Conservation (phyloP, 2,888 invertebrate species). For the Colostygia pectinataria region DNA sequence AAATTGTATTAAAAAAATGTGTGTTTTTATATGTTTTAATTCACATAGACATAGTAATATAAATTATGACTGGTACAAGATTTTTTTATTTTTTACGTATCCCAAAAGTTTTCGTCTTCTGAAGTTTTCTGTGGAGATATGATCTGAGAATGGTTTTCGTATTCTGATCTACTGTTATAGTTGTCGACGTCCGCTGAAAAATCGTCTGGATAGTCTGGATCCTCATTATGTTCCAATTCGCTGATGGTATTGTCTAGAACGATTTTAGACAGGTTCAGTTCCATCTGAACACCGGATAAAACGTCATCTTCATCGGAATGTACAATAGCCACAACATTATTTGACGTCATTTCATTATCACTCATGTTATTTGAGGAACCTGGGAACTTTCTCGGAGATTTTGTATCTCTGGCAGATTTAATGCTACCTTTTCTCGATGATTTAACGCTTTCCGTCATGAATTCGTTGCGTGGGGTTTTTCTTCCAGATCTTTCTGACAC, state of each 20-base stretch:
- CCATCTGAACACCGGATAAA: conserved; percentile 45
- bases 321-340: conserved; percentile 51
- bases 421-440: conserved; percentile 1
- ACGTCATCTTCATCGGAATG: conserved; percentile 40
- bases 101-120: conserved; percentile 69
- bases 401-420: not conserved
- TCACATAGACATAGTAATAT: conserved; percentile 51
- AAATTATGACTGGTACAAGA: conserved; percentile 57
- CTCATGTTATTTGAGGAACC: conserved; percentile 1
- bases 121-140: conserved; percentile 58
- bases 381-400: not conserved
- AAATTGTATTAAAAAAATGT: conserved; percentile 50
- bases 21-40: conserved; percentile 34
- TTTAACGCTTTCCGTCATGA: not conserved
- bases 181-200: conserved; percentile 65
- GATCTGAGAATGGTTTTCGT: conserved; percentile 49
- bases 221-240: conserved; percentile 39
- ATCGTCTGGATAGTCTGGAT: conserved; percentile 52
- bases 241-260: conserved; percentile 35
- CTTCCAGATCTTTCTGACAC: not conserved
- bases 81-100: conserved; percentile 40
- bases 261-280: conserved; percentile 43
- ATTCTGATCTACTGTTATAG: conserved; percentile 54
- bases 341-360: conserved; percentile 23
- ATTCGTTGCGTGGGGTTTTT: not conserved